Evolutionary conservation across 2,797 vertebrate species (phyloP).

Genomic region (Sitta carolinensis): DNA sequence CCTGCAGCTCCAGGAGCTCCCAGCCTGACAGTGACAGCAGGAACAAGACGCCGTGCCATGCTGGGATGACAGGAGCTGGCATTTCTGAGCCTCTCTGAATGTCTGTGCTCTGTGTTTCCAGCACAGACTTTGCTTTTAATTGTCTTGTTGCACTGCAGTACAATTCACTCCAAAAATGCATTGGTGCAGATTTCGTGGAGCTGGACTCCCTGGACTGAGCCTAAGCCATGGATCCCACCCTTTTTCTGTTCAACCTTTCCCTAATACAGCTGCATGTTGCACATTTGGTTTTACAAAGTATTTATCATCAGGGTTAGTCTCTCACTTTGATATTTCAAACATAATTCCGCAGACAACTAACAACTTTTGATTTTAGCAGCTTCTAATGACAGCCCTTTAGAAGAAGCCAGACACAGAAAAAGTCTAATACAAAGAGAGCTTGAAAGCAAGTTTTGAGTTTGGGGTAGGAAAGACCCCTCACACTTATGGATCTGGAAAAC

Average conservation of each 20-base stretch:
- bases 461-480: constrained; percentile 57
- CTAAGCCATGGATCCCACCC: neutral
- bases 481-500: constrained; percentile 66
- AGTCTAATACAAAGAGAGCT: constrained; percentile 47
- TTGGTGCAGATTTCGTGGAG: neutral
- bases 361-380: constrained; percentile 31
- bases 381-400: constrained; percentile 60
- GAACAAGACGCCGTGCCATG: neutral
- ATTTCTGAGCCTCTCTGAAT: neutral
- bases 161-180: neutral
- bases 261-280: neutral
- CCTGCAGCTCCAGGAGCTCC: neutral
- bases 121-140: neutral
- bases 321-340: constrained; percentile 33
- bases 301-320: neutral
- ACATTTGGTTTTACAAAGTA: neutral
- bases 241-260: neutral
- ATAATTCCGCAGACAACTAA: neutral
- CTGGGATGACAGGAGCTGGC: neutral
- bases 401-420: constrained; percentile 9
- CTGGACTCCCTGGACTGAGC: neutral
- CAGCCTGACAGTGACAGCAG: neutral
- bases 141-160: neutral
- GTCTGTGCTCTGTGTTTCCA: neutral
- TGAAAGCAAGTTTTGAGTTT: constrained; percentile 62